Evolutionary conservation across 2,797 vertebrate genomes (phyloP), one percentile per base, ranked within the genome.

Genomic region (Poliocrania exsul): DNA sequence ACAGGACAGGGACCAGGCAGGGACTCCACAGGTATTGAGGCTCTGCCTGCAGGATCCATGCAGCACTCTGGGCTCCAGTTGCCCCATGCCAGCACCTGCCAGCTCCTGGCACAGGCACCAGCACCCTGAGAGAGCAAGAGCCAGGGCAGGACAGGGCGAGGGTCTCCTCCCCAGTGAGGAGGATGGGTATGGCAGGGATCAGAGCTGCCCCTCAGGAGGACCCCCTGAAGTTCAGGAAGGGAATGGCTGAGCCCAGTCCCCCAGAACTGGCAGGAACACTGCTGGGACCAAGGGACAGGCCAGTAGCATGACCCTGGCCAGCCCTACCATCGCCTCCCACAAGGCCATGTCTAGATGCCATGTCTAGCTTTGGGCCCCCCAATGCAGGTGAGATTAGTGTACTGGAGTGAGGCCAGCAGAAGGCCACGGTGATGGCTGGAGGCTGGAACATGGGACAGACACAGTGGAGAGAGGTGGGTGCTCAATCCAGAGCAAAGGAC

Each of bases 341-440:
- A 8, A 35, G 28, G 31, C 40, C 47, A 6, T 1, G 0, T 23
- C 81, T 17, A 16, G 25, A 53, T 20, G 47, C 56, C 0, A 0
- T 1, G 5, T 3, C 47, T 70, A 33, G 23, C 49, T 54, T 16
- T 19, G n/a, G 35, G 20, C 6, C 31, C 38, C 11, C 14, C 58
- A 13, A 42, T 1, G n/a, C 49, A 61, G 25, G 4, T 19, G 53
- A 15, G 1, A 40, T 3, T 1, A 1, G 28, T 1, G 3, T 0
- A 11, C 19, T 5, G 35, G 13, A 77, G 37, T 0, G 3, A 69
- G 44, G 6, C 23, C 0, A 2, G 49, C 73, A 56, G 26, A 24
- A 51, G 19, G 4, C 31, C 61, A 17, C 0, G 0, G 66, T 15
- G 51, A 47, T 3, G 62, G 49, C 4, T 1, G 0, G 53, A 47